These are phyloP conservation scores for Paraplagusia blochii DNA, from an alignment of 2,113 vertebrate genomes.

Conservation along the genomic window DNA sequence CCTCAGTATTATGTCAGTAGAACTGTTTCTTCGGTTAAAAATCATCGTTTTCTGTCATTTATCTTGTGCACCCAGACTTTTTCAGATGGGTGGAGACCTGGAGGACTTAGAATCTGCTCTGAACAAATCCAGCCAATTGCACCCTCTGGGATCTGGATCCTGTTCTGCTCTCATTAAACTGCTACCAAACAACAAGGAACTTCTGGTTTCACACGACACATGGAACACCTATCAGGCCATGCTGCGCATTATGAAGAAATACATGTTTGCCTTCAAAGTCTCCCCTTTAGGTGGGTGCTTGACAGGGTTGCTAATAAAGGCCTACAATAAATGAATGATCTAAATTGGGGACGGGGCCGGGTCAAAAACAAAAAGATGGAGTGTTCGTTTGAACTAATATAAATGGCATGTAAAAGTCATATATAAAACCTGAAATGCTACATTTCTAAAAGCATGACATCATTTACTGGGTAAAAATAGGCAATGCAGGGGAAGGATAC, in stretches of 20 bases:
- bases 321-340: too few relatives aligned
- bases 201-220: constrained; percentile 91
- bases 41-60: background rate
- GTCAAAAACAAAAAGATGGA: too few relatives aligned
- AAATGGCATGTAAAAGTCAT: too few relatives aligned
- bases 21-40: constrained; percentile 3
- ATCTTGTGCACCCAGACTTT: constrained; percentile 75
- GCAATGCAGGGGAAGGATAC: too few relatives aligned
- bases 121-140: constrained; percentile 76
- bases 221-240: constrained; percentile 90
- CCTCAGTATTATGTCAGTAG: background rate
- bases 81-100: constrained; percentile 89
- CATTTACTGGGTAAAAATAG: background rate
- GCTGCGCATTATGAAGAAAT: constrained; percentile 93
- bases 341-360: too few relatives aligned
- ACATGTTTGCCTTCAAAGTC: constrained; percentile 80
- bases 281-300: constrained; percentile 68
- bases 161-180: constrained; percentile 95
- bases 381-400: too few relatives aligned
- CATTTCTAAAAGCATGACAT: background rate
- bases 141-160: constrained; percentile 82
- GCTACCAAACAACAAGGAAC: constrained; percentile 81
- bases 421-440: too few relatives aligned
- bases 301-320: too few relatives aligned
- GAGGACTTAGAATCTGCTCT: constrained; percentile 89